Percentiles rank a stretch among this genome's conserved stretches.
Conservation (phyloP, 2,113 vertebrate species). For the Clarias magur region DNA sequence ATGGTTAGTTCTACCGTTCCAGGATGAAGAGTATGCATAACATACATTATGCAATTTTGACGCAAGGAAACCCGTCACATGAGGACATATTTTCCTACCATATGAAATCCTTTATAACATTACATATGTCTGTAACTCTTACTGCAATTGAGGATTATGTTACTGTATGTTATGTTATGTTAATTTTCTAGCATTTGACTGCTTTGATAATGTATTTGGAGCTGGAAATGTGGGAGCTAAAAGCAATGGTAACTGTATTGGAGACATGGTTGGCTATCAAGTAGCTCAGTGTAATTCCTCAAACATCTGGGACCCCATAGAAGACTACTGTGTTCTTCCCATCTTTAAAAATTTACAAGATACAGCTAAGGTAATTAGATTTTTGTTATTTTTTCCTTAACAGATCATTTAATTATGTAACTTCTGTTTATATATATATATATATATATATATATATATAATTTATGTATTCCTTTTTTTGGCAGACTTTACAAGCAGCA, state of each 20-base stretch:
- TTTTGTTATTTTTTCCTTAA: background rate
- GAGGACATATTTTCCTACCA: background rate
- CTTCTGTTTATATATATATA: background rate
- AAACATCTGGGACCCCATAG: background rate
- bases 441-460: too few relatives aligned
- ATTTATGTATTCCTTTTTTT: background rate
- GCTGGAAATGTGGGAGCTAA: rapidly evolving
- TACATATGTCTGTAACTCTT: background rate
- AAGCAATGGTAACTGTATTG: background rate
- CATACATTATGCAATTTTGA: background rate
- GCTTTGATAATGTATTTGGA: constrained; percentile 20
- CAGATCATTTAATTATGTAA: background rate
- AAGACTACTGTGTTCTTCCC: constrained; percentile 20
- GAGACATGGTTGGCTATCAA: background rate
- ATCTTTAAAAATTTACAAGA: constrained; percentile 1
- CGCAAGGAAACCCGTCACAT: background rate
- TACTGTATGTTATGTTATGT: background rate
- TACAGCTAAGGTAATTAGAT: constrained; percentile 8
- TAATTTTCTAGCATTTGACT: background rate
- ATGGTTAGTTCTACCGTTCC: background rate
- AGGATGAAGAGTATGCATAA: background rate
- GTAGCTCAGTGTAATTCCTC: background rate
- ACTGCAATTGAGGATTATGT: background rate
- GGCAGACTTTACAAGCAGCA: constrained; percentile 33
- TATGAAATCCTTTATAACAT: background rate